Conservation (phyloP, 2,888 invertebrate genomes). For the Phorcus lineatus region DNA sequence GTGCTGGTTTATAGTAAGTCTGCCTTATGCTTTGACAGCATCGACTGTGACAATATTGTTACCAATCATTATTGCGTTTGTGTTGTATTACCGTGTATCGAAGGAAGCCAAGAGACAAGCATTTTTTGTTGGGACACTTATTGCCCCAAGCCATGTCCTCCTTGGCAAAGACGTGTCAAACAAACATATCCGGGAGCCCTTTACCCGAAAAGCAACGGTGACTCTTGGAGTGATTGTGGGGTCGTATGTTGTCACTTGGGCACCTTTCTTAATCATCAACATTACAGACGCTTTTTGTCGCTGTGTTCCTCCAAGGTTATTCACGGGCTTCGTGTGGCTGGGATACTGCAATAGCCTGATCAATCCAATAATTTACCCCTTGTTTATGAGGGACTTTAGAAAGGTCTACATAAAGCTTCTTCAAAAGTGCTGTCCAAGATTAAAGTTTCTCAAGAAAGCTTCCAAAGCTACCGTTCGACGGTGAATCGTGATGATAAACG, state of each 20-base stretch:
- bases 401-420: slow-evolving; percentile 58
- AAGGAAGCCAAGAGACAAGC: slow-evolving; percentile 66
- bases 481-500: neutral
- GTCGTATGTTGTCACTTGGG: slow-evolving; percentile 67
- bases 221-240: slow-evolving; percentile 67
- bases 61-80: slow-evolving; percentile 64
- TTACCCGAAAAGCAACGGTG: slow-evolving; percentile 65
- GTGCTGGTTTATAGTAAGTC: slow-evolving; percentile 62
- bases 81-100: slow-evolving; percentile 63
- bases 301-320: slow-evolving; percentile 57
- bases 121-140: slow-evolving; percentile 58
- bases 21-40: slow-evolving; percentile 57
- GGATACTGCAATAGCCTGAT: slow-evolving; percentile 66
- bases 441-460: slow-evolving; percentile 25
- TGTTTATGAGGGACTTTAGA: slow-evolving; percentile 67
- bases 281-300: slow-evolving; percentile 55
- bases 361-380: slow-evolving; percentile 68
- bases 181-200: slow-evolving; percentile 63
- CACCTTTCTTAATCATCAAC: slow-evolving; percentile 63
- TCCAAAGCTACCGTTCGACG: slow-evolving; percentile 7
- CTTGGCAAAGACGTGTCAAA: slow-evolving; percentile 58
- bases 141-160: slow-evolving; percentile 60
- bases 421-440: slow-evolving; percentile 48
- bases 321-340: slow-evolving; percentile 62
- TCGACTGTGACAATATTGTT: slow-evolving; percentile 62